Base-by-base conservation (phyloP, 1,140 invertebrate species). In the Triops cancriformis region DNA sequence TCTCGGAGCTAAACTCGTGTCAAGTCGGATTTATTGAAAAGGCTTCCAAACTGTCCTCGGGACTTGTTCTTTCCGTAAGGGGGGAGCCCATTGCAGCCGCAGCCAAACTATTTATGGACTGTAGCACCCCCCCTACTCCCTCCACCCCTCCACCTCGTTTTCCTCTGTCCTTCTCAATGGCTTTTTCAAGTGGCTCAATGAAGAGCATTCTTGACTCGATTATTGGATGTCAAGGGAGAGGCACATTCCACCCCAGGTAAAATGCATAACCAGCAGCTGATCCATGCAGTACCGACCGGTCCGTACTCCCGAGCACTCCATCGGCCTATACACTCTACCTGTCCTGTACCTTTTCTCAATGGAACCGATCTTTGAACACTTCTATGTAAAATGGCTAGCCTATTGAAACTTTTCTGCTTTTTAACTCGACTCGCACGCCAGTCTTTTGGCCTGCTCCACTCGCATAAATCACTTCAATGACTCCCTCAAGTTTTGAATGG, bases 21-120 rank as follows among this genome's bases (percentile, higher is more conserved):
- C 51, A 64, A 64, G 51, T 64, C 51, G 51, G 51, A 64, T 64
- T 64, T 64, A 64, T 23, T 64, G 51, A 64, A 64, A 64, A 64
- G 51, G 51, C 18, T 64, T 23, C n/a, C 14, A 9, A 64, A 9
- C 51, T 23, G 10, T 64, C 51, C 23, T 64, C n/a, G 14, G 51
- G 23, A 64, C n/a, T 18, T 64, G 51, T 64, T 64, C 51, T 64
- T 64, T 64, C 7, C 7, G 31, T 37, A 37, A 14, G 51, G 51
- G 51, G 51, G 18, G 23, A 23, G 18, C 51, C 51, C 51, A 64
- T 64, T 64, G 51, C 51, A 64, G 51, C 51, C 51, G 51, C 51
- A 64, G 51, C 51, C 43, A 64, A 64, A 9, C 23, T n/a, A n/a
- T 64, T 64, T 64, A 64, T 64, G 51, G 6, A 10, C 51, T 37